Evolutionary conservation across 1,140 invertebrate genomes (phyloP).

Genomic region (Capitella teleta): DNA sequence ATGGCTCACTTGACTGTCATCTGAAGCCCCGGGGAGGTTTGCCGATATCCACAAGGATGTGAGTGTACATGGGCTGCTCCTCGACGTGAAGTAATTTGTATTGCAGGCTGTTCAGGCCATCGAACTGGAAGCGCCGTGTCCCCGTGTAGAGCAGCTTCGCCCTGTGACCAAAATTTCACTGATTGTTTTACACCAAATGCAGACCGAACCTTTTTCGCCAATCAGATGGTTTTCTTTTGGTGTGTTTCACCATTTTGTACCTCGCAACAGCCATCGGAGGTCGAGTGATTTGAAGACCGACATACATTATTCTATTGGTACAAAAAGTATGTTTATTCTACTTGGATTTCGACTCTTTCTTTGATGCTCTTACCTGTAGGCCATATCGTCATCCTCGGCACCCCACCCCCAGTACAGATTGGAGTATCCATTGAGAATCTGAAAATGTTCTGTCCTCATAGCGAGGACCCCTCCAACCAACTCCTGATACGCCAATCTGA

Average conservation of each 20-base stretch:
- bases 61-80: slow-evolving; percentile 39
- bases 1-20: too few species aligned
- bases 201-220: slow-evolving; percentile 26
- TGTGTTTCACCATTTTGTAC: slow-evolving; percentile 39
- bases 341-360: too few species aligned
- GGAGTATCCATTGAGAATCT: slow-evolving; percentile 75
- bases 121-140: slow-evolving; percentile 41
- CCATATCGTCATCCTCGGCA: slow-evolving; percentile 61
- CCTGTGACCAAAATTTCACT: slow-evolving; percentile 18
- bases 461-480: slow-evolving; percentile 67
- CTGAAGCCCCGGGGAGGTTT: slow-evolving; percentile 30
- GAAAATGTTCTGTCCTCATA: slow-evolving; percentile 51
- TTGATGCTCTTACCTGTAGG: slow-evolving; percentile 28
- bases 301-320: slow-evolving; percentile 34
- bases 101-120: slow-evolving; percentile 46
- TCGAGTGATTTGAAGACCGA: slow-evolving; percentile 28
- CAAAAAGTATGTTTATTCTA: too few species aligned
- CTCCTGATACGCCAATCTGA: slow-evolving; percentile 72
- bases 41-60: slow-evolving; percentile 45
- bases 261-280: slow-evolving; percentile 26
- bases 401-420: slow-evolving; percentile 78
- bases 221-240: slow-evolving; percentile 36
- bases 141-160: slow-evolving; percentile 42
- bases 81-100: slow-evolving; percentile 37
- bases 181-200: not conserved